These are phyloP conservation scores for Psittacula derbiana DNA, from an alignment of 2,797 vertebrate genomes.

Conservation along the genomic window DNA sequence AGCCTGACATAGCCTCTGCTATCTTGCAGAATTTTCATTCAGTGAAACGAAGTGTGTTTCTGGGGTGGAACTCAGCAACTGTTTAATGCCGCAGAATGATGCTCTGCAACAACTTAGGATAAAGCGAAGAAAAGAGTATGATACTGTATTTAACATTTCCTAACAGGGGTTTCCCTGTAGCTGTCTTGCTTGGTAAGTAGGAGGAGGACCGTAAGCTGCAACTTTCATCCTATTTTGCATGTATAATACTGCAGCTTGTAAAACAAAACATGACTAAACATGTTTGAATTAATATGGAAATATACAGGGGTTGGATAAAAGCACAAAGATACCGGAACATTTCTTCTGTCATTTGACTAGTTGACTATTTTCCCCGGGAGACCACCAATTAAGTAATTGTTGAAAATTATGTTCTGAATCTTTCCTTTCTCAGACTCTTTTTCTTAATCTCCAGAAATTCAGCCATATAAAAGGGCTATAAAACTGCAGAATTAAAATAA, in stretches of 20 bases:
- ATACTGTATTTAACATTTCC: not conserved
- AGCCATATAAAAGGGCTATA: not conserved
- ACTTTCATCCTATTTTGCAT: not conserved
- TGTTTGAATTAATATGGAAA: not conserved
- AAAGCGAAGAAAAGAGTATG: not conserved
- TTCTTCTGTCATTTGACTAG: not conserved
- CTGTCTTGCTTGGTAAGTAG: not conserved
- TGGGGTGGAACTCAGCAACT: not conserved
- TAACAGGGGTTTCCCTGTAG: not conserved
- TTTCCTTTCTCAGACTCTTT: not conserved
- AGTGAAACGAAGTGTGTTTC: not conserved
- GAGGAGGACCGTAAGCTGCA: not conserved
- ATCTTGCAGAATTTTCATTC: not conserved
- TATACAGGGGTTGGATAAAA: not conserved
- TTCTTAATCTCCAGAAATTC: not conserved
- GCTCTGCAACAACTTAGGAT: not conserved
- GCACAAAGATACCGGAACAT: not conserved
- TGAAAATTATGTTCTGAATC: not conserved
- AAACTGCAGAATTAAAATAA: not conserved
- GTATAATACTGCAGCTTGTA: not conserved
- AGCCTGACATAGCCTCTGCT: not conserved
- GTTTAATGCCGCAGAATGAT: not conserved
- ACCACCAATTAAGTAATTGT: not conserved
- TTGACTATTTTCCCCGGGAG: not conserved
- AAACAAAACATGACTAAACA: not conserved